Percentiles rank a stretch among this genome's conserved stretches.
Conservation (phyloP, 30 jellyfish, hydroid and myxozoan species). For the Morbakka virulenta region DNA sequence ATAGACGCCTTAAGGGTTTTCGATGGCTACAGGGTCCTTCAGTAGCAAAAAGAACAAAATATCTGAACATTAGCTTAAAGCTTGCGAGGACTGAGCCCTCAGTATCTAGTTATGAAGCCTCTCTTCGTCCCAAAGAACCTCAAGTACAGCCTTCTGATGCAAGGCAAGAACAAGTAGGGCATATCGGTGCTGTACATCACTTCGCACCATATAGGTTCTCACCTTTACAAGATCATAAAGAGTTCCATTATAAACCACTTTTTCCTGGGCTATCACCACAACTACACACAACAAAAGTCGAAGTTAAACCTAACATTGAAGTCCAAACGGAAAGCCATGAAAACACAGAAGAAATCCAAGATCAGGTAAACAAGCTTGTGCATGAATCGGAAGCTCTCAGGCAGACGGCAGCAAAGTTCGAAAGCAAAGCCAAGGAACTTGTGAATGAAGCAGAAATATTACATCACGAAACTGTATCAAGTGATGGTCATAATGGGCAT, state of each 20-base stretch:
- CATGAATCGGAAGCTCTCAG: conserved; percentile 34
- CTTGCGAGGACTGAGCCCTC: not conserved
- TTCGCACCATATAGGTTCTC: not conserved
- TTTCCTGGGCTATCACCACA: not conserved
- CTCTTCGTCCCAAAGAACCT: not conserved
- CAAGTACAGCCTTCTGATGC: not conserved
- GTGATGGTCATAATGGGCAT: conserved; percentile 19
- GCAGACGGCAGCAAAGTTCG: conserved; percentile 62
- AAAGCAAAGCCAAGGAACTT: conserved; percentile 68
- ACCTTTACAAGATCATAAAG: not conserved
- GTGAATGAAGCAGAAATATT: conserved; percentile 65
- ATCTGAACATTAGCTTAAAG: not conserved
- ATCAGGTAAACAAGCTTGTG: not conserved
- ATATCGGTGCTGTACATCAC: not conserved
- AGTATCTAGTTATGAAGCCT: not conserved
- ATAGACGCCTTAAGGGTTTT: not conserved
- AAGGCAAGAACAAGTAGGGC: not conserved
- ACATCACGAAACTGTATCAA: conserved; percentile 55
- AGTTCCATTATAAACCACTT: not conserved
- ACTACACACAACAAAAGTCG: not conserved
- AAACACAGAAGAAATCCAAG: not conserved
- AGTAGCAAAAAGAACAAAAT: not conserved
- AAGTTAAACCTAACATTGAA: no score
- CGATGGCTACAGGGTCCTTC: not conserved
- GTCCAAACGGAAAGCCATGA: not conserved